Evolutionary conservation across 2,113 vertebrate genomes (phyloP), one percentile per base, ranked within the genome.

Genomic region (Rhagologus leucostigma): DNA sequence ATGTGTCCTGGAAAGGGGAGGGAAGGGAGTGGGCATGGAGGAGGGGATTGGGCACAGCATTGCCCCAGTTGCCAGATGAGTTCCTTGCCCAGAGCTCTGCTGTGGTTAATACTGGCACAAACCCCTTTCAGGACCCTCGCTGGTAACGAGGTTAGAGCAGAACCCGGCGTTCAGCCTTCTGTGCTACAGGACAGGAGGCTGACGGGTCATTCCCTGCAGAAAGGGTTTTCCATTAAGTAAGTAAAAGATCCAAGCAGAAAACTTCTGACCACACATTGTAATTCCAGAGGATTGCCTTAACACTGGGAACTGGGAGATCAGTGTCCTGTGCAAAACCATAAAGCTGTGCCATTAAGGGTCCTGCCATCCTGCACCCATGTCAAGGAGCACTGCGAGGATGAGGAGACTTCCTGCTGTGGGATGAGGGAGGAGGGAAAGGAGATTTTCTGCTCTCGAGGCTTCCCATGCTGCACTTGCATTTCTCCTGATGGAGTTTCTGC

Each of bases 381-480:
- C 20, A 26, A 69, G 74, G 46, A 22, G 42, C 1, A 9, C 47
- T 22, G 21, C 2, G 47, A 44, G 63, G 39, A 15, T 3, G 26
- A n/a, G n/a, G 62, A 37, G 30, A 24, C 10, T 22, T 59, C 46
- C 49, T 57, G 55, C 55, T 21, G 13, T 39, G 68, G 81, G 8
- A 11, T 6, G 6, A 27, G 11, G 23, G 50, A 46, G 44, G 27
- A 47, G 16, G 32, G 19, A 52, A 65, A 81, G 73, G 53, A 80
- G 46, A 39, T 55, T 77, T 79, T 69, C 64, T 87, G 47, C 52
- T 59, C n/a, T 33, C 6, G 0, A 63, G 23, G 39, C 8, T 80
- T 64, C 55, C 18, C 0, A 0, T 19, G 76, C 47, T 57, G 27
- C 42, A 3, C 70, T 56, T 0, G 0, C 2, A 1, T 35, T 39